phyloP scores from a whole-genome alignment of 1,140 invertebrate genomes.

The Drosophila pseudoananassae region DNA sequence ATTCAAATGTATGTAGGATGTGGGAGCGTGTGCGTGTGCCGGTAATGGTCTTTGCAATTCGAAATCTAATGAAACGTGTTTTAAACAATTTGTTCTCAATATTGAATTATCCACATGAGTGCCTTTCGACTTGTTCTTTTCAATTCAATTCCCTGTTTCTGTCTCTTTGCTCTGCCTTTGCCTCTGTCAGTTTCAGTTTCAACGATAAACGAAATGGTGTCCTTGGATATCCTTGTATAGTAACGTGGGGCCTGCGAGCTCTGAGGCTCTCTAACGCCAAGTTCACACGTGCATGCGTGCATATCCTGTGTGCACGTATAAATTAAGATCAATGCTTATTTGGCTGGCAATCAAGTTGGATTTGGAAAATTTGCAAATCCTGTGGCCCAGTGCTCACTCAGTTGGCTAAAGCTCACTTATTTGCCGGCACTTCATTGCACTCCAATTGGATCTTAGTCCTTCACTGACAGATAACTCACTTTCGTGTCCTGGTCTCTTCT shows the following conservation, averaged over 20 bases:
- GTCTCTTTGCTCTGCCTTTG: not conserved
- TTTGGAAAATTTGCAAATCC: slow-evolving; percentile 1
- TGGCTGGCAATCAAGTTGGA: slow-evolving; percentile 30
- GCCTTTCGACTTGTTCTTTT: slow-evolving; percentile 57
- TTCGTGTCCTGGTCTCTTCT: no score
- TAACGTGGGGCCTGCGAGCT: no score
- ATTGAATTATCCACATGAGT: slow-evolving; percentile 76
- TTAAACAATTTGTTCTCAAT: slow-evolving; percentile 81
- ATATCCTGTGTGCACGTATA: slow-evolving; percentile 15
- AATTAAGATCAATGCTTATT: slow-evolving; percentile 40
- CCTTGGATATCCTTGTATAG: not conserved
- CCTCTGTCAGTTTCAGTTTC: not conserved
- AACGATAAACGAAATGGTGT: slow-evolving; percentile 16
- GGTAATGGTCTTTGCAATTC: slow-evolving; percentile 56
- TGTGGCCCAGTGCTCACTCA: slow-evolving; percentile 15
- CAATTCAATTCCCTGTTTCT: slow-evolving; percentile 11
- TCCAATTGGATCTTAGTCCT: slow-evolving; percentile 11
- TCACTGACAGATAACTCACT: no score
- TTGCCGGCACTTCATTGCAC: slow-evolving; percentile 30
- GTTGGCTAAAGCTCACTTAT: slow-evolving; percentile 8
- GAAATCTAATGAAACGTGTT: slow-evolving; percentile 79
- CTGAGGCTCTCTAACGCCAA: not conserved
- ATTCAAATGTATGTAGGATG: slow-evolving; percentile 43
- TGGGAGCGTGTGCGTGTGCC: slow-evolving; percentile 1
- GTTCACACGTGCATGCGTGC: slow-evolving; percentile 3